Conservation (phyloP, 53 echinoderm and acorn worm genomes). For the Actinopyga echinites region DNA sequence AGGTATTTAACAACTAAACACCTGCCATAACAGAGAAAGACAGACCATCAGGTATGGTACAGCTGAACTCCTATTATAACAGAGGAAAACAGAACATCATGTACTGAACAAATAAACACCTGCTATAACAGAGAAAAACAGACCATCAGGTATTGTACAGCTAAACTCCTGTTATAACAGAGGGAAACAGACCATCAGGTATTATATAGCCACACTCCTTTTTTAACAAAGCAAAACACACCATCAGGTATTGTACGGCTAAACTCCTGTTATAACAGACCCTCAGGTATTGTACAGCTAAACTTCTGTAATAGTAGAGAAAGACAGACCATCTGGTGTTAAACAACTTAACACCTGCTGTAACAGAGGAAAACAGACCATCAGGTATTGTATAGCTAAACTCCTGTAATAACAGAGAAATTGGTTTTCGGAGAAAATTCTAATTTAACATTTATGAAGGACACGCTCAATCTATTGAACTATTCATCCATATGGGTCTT, state of each 20-base stretch:
- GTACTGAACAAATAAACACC: no score
- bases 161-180: conserved; percentile 56
- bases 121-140: conserved; percentile 62
- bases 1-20: not conserved
- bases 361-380: conserved; percentile 53
- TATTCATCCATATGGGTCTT: no score
- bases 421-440: no score
- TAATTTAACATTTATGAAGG: no score
- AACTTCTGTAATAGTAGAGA: no score
- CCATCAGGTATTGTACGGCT: conserved; percentile 64
- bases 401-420: conserved; percentile 69
- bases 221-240: conserved; percentile 56
- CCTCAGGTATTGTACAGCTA: not conserved
- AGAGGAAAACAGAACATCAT: not conserved
- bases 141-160: conserved; percentile 62
- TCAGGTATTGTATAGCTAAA: conserved; percentile 63
- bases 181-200: not conserved
- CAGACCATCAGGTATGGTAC: conserved; percentile 67
- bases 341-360: conserved; percentile 59
- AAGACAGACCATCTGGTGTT: conserved; percentile 67
- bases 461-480: no score
- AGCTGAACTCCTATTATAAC: conserved; percentile 57
- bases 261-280: conserved; percentile 54
- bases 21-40: no score
- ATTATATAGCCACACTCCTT: no score